phyloP scores from a whole-genome alignment of 2,888 invertebrate genomes.

The Sturmia bella region DNA sequence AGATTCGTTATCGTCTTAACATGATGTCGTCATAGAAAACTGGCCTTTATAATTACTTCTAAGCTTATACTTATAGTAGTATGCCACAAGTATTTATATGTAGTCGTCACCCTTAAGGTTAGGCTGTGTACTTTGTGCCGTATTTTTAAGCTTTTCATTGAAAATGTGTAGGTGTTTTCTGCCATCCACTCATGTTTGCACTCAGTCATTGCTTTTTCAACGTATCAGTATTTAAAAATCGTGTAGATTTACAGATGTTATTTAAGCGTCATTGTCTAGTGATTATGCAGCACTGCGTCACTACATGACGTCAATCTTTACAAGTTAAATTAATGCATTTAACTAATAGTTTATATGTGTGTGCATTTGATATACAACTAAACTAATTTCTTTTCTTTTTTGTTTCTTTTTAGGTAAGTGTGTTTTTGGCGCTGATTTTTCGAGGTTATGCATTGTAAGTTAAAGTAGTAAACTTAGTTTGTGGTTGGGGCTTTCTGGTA shows the following conservation, averaged over 20 bases:
- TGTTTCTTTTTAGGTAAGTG: slow-evolving; percentile 24
- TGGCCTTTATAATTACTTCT: background rate
- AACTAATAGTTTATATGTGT: background rate
- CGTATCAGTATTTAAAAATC: background rate
- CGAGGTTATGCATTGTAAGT: background rate
- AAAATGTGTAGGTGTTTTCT: slow-evolving; percentile 8
- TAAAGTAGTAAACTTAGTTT: background rate
- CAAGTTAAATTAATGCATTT: no score
- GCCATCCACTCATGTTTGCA: background rate
- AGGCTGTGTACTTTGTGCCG: slow-evolving; percentile 8
- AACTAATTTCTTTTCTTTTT: background rate
- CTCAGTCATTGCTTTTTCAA: background rate
- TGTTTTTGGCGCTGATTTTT: background rate
- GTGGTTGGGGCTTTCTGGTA: no score
- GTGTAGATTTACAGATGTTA: slow-evolving; percentile 44
- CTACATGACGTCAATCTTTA: slow-evolving; percentile 45
- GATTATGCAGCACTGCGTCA: slow-evolving; percentile 35
- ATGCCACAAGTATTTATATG: slow-evolving; percentile 10
- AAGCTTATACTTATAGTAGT: slow-evolving; percentile 21
- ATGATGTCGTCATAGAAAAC: no score
- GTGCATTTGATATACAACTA: background rate
- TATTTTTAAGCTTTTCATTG: background rate
- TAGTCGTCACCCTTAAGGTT: background rate
- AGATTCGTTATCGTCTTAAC: background rate
- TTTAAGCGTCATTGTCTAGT: background rate